These are phyloP conservation scores for Heliconius aoede DNA, from an alignment of 2,888 invertebrate species.

Conservation along the genomic window DNA sequence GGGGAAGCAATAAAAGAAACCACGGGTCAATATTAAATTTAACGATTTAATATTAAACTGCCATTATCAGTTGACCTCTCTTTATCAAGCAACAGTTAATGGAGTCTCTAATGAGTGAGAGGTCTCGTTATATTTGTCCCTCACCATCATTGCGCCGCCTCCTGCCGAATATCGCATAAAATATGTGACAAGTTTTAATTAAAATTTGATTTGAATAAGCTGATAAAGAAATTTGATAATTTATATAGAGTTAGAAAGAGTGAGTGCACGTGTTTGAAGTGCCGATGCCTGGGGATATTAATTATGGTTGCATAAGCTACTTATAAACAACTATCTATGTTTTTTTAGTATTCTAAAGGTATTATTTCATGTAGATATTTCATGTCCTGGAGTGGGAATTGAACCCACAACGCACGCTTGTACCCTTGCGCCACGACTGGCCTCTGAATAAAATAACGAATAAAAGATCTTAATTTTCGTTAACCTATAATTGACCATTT, in stretches of 20 bases:
- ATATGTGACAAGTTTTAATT: conserved; percentile 83
- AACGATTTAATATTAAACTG: conserved; percentile 80
- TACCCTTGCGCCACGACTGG: background rate
- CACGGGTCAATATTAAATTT: conserved; percentile 80
- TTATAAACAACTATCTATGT: background rate
- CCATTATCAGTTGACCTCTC: conserved; percentile 63
- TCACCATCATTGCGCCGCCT: conserved; percentile 71
- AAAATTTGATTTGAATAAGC: conserved; percentile 77
- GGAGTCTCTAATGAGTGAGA: conserved; percentile 52
- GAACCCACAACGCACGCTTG: background rate
- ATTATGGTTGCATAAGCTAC: conserved; percentile 21
- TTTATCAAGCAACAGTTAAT: conserved; percentile 51
- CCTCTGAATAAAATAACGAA: background rate
- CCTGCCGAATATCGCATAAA: conserved; percentile 79
- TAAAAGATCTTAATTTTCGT: background rate
- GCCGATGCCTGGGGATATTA: conserved; percentile 60
- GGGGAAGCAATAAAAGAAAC: conserved; percentile 80
- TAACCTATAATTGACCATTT: background rate
- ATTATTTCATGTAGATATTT: background rate
- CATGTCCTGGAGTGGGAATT: background rate
- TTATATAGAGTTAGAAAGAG: conserved; percentile 61
- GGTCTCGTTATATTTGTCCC: conserved; percentile 63
- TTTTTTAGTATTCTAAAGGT: background rate
- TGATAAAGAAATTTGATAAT: conserved; percentile 80
- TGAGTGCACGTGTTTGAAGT: conserved; percentile 52